Percentiles rank a stretch among this genome's conserved stretches.
These are phyloP conservation scores for Mastomys coucha DNA, from an alignment of 2,113 vertebrate species.

Conservation along the genomic window DNA sequence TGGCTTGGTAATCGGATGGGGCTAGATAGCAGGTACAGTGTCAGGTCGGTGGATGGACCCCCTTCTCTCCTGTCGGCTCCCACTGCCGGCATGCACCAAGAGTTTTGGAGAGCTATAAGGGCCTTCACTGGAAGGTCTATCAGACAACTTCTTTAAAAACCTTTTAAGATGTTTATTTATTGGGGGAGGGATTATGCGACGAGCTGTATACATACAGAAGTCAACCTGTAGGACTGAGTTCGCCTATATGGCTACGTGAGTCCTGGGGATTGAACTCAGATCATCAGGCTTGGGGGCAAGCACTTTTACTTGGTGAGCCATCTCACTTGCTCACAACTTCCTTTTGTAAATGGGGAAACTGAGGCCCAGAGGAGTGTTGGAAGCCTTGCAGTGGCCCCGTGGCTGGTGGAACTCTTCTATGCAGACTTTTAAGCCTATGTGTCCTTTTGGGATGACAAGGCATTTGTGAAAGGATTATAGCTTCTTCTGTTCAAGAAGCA, in stretches of 20 bases:
- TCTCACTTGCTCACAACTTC: neutral
- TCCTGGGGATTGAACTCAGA: neutral
- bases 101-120: neutral
- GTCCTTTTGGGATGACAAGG: neutral
- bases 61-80: neutral
- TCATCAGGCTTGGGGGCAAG: neutral
- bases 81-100: neutral
- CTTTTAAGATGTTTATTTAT: neutral
- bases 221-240: neutral
- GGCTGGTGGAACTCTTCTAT: neutral
- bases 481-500: neutral
- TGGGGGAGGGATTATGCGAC: fast-evolving
- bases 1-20: neutral
- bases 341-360: neutral
- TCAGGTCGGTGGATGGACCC: neutral
- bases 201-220: neutral
- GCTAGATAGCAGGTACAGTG: neutral
- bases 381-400: neutral
- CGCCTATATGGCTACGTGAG: neutral
- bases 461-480: neutral
- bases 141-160: neutral
- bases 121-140: neutral
- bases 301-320: neutral
- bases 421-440: neutral
- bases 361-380: neutral